Evolutionary conservation across 1,140 invertebrate genomes (phyloP).

Genomic region (Tetranychus cinnabarinus): DNA sequence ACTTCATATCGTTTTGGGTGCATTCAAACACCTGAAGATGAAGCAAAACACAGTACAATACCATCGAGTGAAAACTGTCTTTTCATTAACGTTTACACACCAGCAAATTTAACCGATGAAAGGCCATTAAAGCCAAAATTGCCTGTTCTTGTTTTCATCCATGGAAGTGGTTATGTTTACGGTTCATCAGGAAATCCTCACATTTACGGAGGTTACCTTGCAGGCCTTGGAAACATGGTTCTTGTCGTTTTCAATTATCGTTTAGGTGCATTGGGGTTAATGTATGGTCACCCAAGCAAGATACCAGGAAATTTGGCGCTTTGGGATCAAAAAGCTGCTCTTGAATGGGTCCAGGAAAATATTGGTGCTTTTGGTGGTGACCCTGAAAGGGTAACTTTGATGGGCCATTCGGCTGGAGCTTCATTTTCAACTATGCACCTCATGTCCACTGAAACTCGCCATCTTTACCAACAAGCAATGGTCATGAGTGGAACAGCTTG

Average conservation of each 20-base stretch:
- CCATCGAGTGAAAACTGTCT: slow-evolving; percentile 39
- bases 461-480: neutral
- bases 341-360: slow-evolving; percentile 19
- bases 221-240: slow-evolving; percentile 36
- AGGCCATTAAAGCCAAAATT: slow-evolving; percentile 5
- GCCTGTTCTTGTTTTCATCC: slow-evolving; percentile 31
- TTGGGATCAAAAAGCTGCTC: slow-evolving; percentile 29
- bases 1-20: slow-evolving; percentile 11
- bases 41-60: slow-evolving; percentile 7
- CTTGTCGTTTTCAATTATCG: slow-evolving; percentile 57
- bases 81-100: slow-evolving; percentile 42
- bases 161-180: slow-evolving; percentile 27
- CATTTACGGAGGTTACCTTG: slow-evolving; percentile 34
- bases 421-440: neutral
- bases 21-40: slow-evolving; percentile 10
- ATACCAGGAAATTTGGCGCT: slow-evolving; percentile 24
- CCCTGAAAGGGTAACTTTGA: neutral
- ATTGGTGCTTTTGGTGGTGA: neutral
- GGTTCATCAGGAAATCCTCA: slow-evolving; percentile 29
- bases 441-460: neutral
- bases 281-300: slow-evolving; percentile 16
- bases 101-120: neutral
- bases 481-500: neutral
- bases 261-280: slow-evolving; percentile 38
- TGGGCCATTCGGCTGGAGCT: neutral